Conservation (phyloP, 1,140 invertebrate genomes). For the Pseudomyrmex sp. region DNA sequence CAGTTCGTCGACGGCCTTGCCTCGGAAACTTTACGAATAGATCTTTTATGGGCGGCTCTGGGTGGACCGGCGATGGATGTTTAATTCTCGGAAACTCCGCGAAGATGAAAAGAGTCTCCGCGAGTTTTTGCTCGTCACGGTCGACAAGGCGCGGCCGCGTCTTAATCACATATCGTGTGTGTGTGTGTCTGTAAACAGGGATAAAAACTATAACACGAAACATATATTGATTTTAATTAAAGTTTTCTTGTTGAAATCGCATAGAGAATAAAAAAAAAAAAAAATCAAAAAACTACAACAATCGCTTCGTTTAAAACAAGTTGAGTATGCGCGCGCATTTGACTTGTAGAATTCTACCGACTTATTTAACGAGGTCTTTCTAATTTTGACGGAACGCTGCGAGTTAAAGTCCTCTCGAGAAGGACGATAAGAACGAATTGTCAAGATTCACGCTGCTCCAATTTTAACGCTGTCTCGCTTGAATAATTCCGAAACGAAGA, state of each 20-base stretch:
- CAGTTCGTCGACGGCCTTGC: constrained; percentile 33
- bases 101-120: constrained; percentile 11
- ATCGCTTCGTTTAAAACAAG: too few species aligned
- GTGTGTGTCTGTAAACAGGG: not conserved
- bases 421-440: not conserved
- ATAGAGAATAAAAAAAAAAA: too few species aligned
- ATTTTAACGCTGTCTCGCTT: constrained; percentile 5
- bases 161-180: constrained; percentile 16
- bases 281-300: too few species aligned
- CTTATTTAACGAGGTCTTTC: not conserved
- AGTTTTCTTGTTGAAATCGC: not conserved
- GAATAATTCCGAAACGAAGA: constrained; percentile 3
- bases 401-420: not conserved
- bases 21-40: constrained; percentile 35
- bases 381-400: not conserved
- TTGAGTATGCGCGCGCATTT: not conserved
- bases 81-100: constrained; percentile 38
- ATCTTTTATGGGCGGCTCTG: constrained; percentile 20
- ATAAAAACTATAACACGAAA: not conserved
- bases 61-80: not conserved
- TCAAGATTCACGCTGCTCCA: not conserved
- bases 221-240: not conserved
- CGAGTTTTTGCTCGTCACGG: constrained; percentile 5
- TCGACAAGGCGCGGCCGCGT: not conserved
- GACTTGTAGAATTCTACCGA: not conserved